Evolutionary conservation across 1,140 invertebrate genomes (phyloP), one percentile per base, ranked within the genome.

Genomic region (Aphis gossypii): DNA sequence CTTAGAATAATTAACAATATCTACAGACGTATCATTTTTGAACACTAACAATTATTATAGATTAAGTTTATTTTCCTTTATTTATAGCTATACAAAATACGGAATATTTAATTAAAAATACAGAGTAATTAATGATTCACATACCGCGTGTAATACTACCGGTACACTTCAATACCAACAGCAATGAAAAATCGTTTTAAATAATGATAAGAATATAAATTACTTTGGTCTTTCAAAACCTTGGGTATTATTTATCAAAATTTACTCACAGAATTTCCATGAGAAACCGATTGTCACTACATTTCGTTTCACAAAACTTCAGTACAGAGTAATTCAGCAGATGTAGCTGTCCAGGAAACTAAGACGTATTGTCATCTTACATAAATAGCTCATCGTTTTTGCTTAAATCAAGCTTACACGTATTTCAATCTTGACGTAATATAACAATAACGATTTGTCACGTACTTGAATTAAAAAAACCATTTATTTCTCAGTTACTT

Each of bases 131-230:
- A 87, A 87, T 87, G 84, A 87, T 44, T 44, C 14, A 46, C 84
- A 35, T n/a, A 87, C 41, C 23, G 4, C 41, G 30, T 83, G 5
- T 76, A 76, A 76, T 76, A 76, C n/a, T n/a, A n/a, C 60, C n/a
- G n/a, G 30, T n/a, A 76, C 60, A 76, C 60, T 76, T 76, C 60
- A 41, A 84, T 84, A 25, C 25, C 46, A 46, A 87, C 25, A 9
- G 30, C 44, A 46, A 44, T 46, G 60, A 76, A n/a, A 30, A 87
- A 87, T 46, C 84, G 41, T 46, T 87, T 87, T 87, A n/a, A 88
- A 88, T 88, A 88, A 88, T 48, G 46, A 88, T n/a, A 44, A 44
- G 30, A 48, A 88, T 88, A n/a, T 87, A n/a, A 46, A 46, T 44
- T 11, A 87, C 9, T n/a, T 46, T 14, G 25, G 30, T 14, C 25